A percentile compares a stretch with the other conserved stretches of the same genome.
These are phyloP conservation scores for Mesitornis unicolor DNA, from an alignment of 2,113 vertebrate species.

Conservation along the genomic window DNA sequence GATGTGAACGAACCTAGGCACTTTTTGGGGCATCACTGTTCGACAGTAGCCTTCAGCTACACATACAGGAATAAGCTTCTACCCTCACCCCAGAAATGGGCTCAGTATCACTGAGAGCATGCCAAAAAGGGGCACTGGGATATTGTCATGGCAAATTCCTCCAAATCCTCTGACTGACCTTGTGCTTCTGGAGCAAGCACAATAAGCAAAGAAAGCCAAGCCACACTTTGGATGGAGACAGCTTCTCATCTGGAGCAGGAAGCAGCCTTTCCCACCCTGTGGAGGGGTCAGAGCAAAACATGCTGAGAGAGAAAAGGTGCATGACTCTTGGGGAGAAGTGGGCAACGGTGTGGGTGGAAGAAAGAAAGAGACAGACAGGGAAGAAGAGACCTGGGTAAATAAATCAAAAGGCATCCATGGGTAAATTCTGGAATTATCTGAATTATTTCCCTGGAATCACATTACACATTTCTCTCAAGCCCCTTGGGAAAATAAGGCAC, in stretches of 20 bases:
- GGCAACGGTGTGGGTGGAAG: neutral
- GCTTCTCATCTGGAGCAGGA: neutral
- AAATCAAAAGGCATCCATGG: neutral
- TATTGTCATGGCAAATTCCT: neutral
- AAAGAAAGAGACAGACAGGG: neutral
- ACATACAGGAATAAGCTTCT: neutral
- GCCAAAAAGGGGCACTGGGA: neutral
- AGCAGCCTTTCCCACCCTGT: neutral
- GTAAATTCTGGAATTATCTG: neutral
- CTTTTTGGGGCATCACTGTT: neutral
- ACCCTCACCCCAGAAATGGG: neutral
- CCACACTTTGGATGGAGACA: neutral
- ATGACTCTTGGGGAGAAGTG: neutral
- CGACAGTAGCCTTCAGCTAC: neutral
- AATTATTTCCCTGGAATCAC: neutral
- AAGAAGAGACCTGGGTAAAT: neutral
- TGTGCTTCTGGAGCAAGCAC: neutral
- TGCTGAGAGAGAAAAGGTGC: neutral
- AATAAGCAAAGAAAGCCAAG: neutral
- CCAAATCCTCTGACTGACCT: neutral
- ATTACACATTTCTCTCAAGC: neutral
- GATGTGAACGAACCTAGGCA: neutral
- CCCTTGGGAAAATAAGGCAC: neutral
- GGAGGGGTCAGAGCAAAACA: neutral
- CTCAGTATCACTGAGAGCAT: neutral